phyloP scores from a whole-genome alignment of 2,797 vertebrate genomes.

The Pangasius sanitwongsei region DNA sequence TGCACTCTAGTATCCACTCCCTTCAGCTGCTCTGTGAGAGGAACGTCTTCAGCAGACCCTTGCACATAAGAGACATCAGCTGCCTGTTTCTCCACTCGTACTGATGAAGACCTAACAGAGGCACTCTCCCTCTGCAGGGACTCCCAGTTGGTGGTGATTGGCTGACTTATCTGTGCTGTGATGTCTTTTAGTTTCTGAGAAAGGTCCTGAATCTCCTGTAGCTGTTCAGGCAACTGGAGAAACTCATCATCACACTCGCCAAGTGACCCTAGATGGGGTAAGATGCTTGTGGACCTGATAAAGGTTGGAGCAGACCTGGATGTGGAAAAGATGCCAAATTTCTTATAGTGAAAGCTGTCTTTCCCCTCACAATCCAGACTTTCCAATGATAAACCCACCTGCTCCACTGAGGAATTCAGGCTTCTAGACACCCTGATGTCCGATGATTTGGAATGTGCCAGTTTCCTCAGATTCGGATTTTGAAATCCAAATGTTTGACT shows the following conservation, averaged over 20 bases:
- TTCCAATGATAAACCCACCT: conserved; percentile 59
- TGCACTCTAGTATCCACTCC: conserved; percentile 43
- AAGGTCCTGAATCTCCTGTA: conserved; percentile 82
- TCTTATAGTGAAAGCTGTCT: conserved; percentile 25
- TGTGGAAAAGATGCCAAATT: conserved; percentile 41
- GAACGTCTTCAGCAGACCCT: conserved; percentile 21
- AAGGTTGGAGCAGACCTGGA: conserved; percentile 44
- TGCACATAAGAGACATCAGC: conserved; percentile 12
- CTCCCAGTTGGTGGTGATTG: conserved; percentile 54
- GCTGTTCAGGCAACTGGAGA: conserved; percentile 79
- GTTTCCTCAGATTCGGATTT: conserved; percentile 40
- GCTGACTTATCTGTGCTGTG: conserved; percentile 65
- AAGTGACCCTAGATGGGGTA: conserved; percentile 60
- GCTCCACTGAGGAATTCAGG: conserved; percentile 54
- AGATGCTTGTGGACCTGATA: conserved; percentile 62
- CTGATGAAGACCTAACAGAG: conserved; percentile 43
- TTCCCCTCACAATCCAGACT: conserved; percentile 55
- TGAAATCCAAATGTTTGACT: conserved; percentile 55
- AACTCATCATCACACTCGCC: conserved; percentile 85
- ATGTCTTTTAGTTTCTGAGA: conserved; percentile 76
- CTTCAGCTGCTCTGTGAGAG: conserved; percentile 32
- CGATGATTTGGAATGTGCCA: conserved; percentile 54
- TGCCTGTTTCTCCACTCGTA: conserved; percentile 27
- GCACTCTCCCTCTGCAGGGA: conserved; percentile 49
- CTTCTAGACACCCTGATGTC: conserved; percentile 57